Evolutionary conservation across 2,113 vertebrate species (phyloP).

Genomic region (Crypturellus undulatus): DNA sequence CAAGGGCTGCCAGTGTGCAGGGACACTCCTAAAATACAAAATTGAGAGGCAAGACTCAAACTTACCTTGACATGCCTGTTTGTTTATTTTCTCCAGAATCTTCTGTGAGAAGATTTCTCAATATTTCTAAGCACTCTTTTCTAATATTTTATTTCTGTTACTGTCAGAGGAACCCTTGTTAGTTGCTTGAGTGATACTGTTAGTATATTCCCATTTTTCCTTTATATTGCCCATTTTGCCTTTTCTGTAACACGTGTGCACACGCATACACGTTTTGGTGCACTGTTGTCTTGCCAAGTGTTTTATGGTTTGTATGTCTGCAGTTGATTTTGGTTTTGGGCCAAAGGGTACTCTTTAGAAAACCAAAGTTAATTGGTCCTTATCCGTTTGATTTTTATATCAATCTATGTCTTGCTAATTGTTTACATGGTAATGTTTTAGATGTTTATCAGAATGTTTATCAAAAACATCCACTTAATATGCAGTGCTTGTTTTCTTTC

Average conservation of each 20-base stretch:
- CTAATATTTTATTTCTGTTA: not conserved
- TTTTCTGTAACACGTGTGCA: not conserved
- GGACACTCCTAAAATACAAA: not conserved
- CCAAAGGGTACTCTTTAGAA: not conserved
- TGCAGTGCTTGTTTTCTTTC: not conserved
- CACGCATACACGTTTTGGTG: fast-evolving
- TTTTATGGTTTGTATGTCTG: not conserved
- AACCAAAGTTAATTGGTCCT: not conserved
- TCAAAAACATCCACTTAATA: not conserved
- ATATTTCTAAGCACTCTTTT: not conserved
- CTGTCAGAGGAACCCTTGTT: not conserved
- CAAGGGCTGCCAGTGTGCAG: not conserved
- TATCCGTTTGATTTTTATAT: not conserved
- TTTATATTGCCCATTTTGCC: not conserved
- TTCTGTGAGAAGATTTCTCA: not conserved
- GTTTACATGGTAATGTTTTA: not conserved
- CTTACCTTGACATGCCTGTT: not conserved
- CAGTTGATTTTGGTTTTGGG: not conserved
- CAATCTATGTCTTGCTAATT: not conserved
- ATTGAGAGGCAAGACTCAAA: not conserved
- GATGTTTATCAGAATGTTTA: not conserved
- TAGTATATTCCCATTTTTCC: not conserved
- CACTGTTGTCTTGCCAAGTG: not conserved
- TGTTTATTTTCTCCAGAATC: not conserved
- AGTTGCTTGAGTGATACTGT: not conserved